Conservation (phyloP, 2,888 invertebrate genomes). For the Eudasyphora cyanicolor region DNA sequence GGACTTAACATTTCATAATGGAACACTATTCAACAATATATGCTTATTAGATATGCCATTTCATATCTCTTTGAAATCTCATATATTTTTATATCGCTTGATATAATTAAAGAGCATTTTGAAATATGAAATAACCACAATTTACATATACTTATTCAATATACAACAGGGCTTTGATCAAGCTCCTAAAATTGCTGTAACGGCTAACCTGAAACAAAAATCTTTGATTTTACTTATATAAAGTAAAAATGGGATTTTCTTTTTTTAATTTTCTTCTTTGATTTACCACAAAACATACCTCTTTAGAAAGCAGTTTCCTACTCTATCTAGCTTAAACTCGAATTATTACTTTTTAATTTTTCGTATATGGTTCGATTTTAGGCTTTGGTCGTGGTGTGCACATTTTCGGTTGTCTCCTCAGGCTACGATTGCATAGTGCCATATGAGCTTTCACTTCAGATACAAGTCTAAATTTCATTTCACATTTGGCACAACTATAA, state of each 20-base stretch:
- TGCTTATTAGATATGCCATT: too few species aligned
- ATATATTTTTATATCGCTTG: too few species aligned
- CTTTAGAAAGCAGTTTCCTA: not conserved
- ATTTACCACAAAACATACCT: not conserved
- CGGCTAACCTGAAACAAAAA: not conserved
- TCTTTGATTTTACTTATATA: not conserved
- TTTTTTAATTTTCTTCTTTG: not conserved
- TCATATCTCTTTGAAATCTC: too few species aligned
- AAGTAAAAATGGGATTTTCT: not conserved
- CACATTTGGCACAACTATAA: conserved; percentile 57
- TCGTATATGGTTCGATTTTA: not conserved
- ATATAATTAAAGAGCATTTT: too few species aligned
- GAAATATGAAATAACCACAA: too few species aligned
- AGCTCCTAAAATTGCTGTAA: too few species aligned
- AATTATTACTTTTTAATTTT: not conserved
- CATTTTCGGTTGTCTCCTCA: conserved; percentile 22
- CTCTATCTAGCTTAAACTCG: not conserved
- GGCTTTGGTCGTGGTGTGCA: conserved; percentile 22
- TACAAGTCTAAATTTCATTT: conserved; percentile 36
- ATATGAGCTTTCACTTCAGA: conserved; percentile 52
- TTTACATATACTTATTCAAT: too few species aligned
- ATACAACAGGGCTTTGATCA: too few species aligned
- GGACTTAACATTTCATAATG: too few species aligned
- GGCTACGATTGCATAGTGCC: conserved; percentile 29
- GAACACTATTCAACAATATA: too few species aligned